Conservation (phyloP, 1,140 invertebrate species). For the Daktulosphaira vitifoliae region DNA sequence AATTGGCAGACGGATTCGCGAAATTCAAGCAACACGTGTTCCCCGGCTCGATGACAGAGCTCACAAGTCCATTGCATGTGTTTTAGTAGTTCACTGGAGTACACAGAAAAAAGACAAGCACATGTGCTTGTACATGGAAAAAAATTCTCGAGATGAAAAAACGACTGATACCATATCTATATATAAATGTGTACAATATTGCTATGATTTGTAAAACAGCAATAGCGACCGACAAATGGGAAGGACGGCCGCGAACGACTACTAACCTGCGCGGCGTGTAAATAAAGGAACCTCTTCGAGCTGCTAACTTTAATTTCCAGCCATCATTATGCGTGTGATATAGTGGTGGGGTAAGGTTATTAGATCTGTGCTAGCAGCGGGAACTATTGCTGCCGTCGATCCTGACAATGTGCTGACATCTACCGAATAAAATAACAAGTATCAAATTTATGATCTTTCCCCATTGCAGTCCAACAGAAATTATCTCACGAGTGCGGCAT, state of each 20-base stretch:
- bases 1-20: too few species aligned
- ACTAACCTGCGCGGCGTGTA: not conserved
- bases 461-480: too few species aligned
- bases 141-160: not conserved
- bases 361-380: too few species aligned
- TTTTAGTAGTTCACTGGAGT: too few species aligned
- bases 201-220: too few species aligned
- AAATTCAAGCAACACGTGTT: too few species aligned
- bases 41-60: too few species aligned
- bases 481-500: too few species aligned
- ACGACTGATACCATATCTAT: not conserved
- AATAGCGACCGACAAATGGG: not conserved
- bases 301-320: conserved; percentile 9
- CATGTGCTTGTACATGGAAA: conserved; percentile 10
- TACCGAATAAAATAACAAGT: not conserved
- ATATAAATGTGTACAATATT: too few species aligned
- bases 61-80: too few species aligned
- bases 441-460: too few species aligned
- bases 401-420: not conserved
- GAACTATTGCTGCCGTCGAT: too few species aligned
- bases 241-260: not conserved
- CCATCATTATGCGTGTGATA: not conserved
- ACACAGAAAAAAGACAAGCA: not conserved
- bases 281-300: conserved; percentile 16
- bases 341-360: not conserved